A percentile compares a stretch with the other conserved stretches of the same genome.
These are phyloP conservation scores for Penelope pileata DNA, from an alignment of 2,113 vertebrate genomes.

Conservation along the genomic window DNA sequence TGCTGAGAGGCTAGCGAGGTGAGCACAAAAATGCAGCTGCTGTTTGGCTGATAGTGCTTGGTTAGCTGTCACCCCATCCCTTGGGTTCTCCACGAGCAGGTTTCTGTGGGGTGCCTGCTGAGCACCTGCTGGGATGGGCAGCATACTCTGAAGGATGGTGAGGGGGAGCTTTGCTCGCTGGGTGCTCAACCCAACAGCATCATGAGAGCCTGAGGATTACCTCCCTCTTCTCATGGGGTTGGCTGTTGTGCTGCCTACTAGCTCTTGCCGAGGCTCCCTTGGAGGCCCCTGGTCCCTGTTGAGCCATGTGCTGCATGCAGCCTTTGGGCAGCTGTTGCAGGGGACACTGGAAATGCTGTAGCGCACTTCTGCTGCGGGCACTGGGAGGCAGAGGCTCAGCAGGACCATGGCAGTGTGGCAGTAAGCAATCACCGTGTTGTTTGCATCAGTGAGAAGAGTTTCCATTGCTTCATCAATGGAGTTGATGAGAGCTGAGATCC, in stretches of 20 bases:
- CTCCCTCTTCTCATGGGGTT: fast-evolving
- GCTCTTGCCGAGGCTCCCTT: neutral
- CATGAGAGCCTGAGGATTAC: neutral
- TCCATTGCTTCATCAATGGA: neutral
- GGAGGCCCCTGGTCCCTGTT: fast-evolving
- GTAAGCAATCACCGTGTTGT: fast-evolving
- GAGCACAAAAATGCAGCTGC: neutral
- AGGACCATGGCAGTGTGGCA: fast-evolving
- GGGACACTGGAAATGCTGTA: fast-evolving
- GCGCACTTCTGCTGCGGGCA: too few relatives aligned
- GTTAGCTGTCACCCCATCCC: neutral
- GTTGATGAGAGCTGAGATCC: neutral
- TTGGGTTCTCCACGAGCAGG: fast-evolving
- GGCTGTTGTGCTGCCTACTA: neutral
- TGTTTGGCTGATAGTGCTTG: neutral
- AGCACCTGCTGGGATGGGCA: fast-evolving
- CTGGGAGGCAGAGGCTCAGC: neutral
- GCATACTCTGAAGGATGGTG: neutral
- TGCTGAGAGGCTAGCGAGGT: neutral
- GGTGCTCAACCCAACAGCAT: neutral
- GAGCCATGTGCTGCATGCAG: neutral
- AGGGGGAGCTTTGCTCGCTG: fast-evolving
- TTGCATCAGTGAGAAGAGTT: fast-evolving
- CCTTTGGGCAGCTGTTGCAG: too few relatives aligned
- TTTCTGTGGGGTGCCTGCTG: fast-evolving